phyloP scores from a whole-genome alignment of 1,140 invertebrate species.

The Zaprionus davidi region DNA sequence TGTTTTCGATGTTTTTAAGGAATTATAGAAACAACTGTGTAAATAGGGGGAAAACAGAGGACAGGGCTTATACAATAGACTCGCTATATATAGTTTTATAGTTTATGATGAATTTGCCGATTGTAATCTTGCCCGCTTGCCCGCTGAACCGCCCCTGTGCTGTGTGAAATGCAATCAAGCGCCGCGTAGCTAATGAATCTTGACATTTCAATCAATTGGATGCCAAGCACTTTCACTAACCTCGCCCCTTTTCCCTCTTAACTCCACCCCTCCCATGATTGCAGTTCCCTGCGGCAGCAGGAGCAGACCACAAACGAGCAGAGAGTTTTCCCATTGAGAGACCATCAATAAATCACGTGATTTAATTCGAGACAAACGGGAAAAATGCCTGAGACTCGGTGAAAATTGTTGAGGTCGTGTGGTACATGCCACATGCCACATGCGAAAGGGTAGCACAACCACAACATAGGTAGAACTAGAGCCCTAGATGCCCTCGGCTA shows the following conservation, averaged over 20 bases:
- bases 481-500: constrained; percentile 35
- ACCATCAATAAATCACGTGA: constrained; percentile 74
- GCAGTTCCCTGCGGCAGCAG: background rate
- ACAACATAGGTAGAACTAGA: constrained; percentile 22
- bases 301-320: constrained; percentile 13
- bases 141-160: constrained; percentile 36
- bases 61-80: background rate
- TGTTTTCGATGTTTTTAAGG: background rate
- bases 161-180: constrained; percentile 21
- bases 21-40: constrained; percentile 15
- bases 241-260: constrained; percentile 6
- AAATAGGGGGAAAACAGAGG: background rate
- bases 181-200: constrained; percentile 67
- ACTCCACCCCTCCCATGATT: background rate
- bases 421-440: constrained; percentile 30
- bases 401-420: constrained; percentile 71
- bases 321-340: constrained; percentile 46
- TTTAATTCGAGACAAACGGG: constrained; percentile 68
- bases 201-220: constrained; percentile 75
- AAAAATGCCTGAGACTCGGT: constrained; percentile 41
- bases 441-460: constrained; percentile 42
- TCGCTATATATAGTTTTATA: background rate
- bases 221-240: constrained; percentile 49
- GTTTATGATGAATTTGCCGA: background rate
- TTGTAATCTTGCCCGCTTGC: constrained; percentile 10